phyloP scores from a whole-genome alignment of 2,113 vertebrate species.

The Vanacampus margaritifer region DNA sequence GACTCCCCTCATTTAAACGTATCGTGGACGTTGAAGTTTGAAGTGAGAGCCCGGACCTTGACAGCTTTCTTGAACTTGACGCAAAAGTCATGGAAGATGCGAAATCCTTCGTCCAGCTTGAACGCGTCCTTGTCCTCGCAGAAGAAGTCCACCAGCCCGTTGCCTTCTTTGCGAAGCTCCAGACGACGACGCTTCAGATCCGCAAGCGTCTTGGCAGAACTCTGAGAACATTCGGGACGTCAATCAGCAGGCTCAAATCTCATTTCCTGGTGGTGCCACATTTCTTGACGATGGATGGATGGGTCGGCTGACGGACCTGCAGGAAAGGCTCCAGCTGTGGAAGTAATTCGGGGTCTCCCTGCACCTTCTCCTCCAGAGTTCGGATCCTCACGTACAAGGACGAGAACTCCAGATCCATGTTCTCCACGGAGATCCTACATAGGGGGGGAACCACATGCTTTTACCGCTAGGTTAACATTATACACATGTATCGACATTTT shows the following conservation, averaged over 20 bases:
- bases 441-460: neutral
- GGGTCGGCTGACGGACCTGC: constrained; percentile 73
- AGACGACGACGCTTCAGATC: constrained; percentile 80
- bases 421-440: constrained; percentile 87
- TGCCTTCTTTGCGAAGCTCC: constrained; percentile 83
- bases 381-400: constrained; percentile 80
- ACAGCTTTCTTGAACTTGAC: constrained; percentile 91
- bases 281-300: neutral
- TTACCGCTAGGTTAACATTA: neutral
- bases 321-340: constrained; percentile 87
- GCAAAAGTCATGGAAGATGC: constrained; percentile 97
- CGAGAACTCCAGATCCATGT: constrained; percentile 83
- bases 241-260: neutral
- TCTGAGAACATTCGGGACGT: constrained; percentile 64
- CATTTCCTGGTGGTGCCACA: neutral
- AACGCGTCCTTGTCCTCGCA: constrained; percentile 97
- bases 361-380: constrained; percentile 84
- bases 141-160: constrained; percentile 93
- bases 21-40: neutral
- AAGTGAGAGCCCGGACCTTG: constrained; percentile 73
- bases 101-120: constrained; percentile 93
- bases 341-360: constrained; percentile 78
- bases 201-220: constrained; percentile 78
- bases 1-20: too few species aligned
- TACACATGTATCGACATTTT: neutral